These are phyloP conservation scores for Coelopa pilipes DNA, from an alignment of 2,888 invertebrate species.

Conservation along the genomic window DNA sequence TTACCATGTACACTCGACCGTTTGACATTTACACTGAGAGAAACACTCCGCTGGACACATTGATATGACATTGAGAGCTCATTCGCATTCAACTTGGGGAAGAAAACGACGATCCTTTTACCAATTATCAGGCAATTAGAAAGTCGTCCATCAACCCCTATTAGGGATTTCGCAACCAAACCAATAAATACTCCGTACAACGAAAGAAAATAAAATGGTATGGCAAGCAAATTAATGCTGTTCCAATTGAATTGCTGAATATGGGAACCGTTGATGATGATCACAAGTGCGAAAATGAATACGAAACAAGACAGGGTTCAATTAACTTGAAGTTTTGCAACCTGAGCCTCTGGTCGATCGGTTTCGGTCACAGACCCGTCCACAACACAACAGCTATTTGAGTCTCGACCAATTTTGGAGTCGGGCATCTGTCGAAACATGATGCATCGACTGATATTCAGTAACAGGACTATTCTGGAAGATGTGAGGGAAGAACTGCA, in stretches of 20 bases:
- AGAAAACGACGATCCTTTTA: not conserved
- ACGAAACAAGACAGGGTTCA: conserved; percentile 41
- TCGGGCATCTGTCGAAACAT: too few relatives aligned
- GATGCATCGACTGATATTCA: too few relatives aligned
- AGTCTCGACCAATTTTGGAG: too few relatives aligned
- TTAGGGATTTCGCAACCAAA: too few relatives aligned
- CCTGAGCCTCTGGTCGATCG: conserved; percentile 4
- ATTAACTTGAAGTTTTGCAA: conserved; percentile 46
- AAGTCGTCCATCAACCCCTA: too few relatives aligned
- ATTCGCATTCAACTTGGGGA: not conserved
- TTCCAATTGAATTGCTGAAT: not conserved
- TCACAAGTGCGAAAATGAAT: not conserved
- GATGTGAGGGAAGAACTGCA: too few relatives aligned
- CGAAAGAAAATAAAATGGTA: not conserved
- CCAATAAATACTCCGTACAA: too few relatives aligned
- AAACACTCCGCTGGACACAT: not conserved
- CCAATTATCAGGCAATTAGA: not conserved
- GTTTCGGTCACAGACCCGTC: too few relatives aligned
- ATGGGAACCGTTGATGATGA: not conserved
- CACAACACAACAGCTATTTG: too few relatives aligned
- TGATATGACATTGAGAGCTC: not conserved
- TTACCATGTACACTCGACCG: not conserved
- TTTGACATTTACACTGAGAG: conserved; percentile 5
- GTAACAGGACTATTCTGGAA: too few relatives aligned
- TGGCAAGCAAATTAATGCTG: not conserved